Base-by-base conservation (phyloP, 2,797 vertebrate genomes). In the Rhadinocentrus ornatus region DNA sequence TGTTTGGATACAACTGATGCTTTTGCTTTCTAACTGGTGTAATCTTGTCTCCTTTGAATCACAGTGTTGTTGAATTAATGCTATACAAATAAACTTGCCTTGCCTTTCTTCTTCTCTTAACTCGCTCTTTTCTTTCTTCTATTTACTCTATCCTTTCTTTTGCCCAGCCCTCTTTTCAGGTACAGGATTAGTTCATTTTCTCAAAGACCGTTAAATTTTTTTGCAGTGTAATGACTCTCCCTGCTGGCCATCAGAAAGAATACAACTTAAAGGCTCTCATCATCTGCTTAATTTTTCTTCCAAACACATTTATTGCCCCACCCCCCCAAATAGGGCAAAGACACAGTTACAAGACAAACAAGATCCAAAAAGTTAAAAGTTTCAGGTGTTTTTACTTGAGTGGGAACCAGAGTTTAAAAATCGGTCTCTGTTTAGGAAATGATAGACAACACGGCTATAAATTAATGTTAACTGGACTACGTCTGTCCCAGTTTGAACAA, bases 231-330 rank as follows among this genome's bases (percentile, higher is more conserved):
- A 55, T 27, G 39, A 35, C 8, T 22, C 37, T 8, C 24, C 37
- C 37, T 57, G 27, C 53, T 66, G 64, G 53, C 13, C 64, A 46
- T 32, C 13, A 34, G 29, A 32, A 22, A 57, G 27, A 66, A 56
- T 66, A n/a, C 37, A 24, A 4, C 13, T 32, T 16, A 16, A 10
- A 22, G 10, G n/a, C 1, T 46, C 2, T 27, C 26, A 15, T 12
- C 13, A 4, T 54, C 8, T 12, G 26, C 24, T 54, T 54, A 1
- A 15, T 15, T 54, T 54, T 54, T 54, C 3, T 27, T 22, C 10
- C n/a, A 9, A 12, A 52, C 4, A 12, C 22, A 11, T 6, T 26
- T 22, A 24, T 4, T 13, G n/a, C 4, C 22, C n/a, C 22, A 26
- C 6, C 29, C 6, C 3, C 29, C 29, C 26, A 52, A 1, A 24